phyloP scores from a whole-genome alignment of 2,888 invertebrate genomes.

The Philaethria dido region DNA sequence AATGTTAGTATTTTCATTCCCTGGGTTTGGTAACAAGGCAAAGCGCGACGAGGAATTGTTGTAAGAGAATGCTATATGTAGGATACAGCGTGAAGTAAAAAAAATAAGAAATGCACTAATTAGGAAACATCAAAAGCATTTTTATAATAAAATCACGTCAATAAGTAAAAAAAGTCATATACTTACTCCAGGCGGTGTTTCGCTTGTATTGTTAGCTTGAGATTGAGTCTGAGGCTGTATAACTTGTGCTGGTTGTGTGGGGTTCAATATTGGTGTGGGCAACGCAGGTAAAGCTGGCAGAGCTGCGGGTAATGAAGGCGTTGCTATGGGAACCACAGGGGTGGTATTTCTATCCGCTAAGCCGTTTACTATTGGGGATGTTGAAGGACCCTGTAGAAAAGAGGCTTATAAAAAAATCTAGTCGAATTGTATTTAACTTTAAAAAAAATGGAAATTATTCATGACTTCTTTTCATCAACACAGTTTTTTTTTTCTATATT shows the following conservation, averaged over 20 bases:
- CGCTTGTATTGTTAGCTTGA: conserved; percentile 12
- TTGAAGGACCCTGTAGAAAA: conserved; percentile 39
- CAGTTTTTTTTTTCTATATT: no score
- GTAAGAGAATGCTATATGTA: no score
- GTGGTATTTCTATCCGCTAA: conserved; percentile 51
- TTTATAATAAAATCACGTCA: no score
- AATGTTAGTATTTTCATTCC: no score
- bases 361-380: conserved; percentile 64
- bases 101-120: no score
- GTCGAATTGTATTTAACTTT: not conserved
- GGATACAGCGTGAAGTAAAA: no score
- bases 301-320: not conserved
- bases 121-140: no score
- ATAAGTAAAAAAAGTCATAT: not conserved
- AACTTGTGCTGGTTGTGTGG: conserved; percentile 8
- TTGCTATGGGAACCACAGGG: conserved; percentile 17
- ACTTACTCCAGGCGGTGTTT: conserved; percentile 33
- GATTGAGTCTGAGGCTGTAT: conserved; percentile 17
- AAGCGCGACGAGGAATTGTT: no score
- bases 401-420: not conserved
- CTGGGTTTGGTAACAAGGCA: no score
- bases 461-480: no score
- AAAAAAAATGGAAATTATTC: no score
- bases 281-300: not conserved
- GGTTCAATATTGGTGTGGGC: conserved; percentile 13